Evolutionary conservation across 2,888 invertebrate genomes (phyloP).

Genomic region (Drosophila infuscata): DNA sequence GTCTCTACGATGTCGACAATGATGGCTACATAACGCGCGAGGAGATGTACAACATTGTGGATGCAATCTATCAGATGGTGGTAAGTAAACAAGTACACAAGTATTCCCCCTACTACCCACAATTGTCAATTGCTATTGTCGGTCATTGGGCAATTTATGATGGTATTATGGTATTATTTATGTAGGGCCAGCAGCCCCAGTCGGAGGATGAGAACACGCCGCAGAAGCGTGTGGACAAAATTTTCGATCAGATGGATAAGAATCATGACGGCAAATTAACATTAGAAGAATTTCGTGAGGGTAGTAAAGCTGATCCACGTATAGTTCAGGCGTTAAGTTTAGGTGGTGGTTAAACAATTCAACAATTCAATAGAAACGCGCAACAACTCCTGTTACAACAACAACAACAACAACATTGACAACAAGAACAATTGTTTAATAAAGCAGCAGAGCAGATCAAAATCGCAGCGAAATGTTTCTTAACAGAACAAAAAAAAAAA

Average conservation of each 20-base stretch:
- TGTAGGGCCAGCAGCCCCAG: constrained; percentile 94
- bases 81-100: constrained; percentile 87
- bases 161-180: constrained; percentile 25
- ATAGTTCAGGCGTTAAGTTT: constrained; percentile 98
- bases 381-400: constrained; percentile 34
- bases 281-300: constrained; percentile 99
- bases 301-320: constrained; percentile 98
- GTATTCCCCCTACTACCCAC: background rate
- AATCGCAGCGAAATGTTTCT: constrained; percentile 46
- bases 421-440: constrained; percentile 26
- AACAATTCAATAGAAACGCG: constrained; percentile 30
- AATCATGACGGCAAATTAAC: constrained; percentile 99
- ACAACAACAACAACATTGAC: constrained; percentile 24
- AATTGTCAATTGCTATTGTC: background rate
- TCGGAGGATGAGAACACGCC: constrained; percentile 96
- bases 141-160: constrained; percentile 11
- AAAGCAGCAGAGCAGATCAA: constrained; percentile 29
- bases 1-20: constrained; percentile 97
- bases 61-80: constrained; percentile 99
- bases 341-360: constrained; percentile 88
- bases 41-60: constrained; percentile 98
- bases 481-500: constrained; percentile 6
- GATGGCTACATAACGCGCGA: constrained; percentile 98
- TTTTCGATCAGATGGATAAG: constrained; percentile 99
- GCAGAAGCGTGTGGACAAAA: constrained; percentile 98